These are phyloP conservation scores for Eclectus roratus DNA, from an alignment of 2,113 vertebrate genomes.

Conservation along the genomic window DNA sequence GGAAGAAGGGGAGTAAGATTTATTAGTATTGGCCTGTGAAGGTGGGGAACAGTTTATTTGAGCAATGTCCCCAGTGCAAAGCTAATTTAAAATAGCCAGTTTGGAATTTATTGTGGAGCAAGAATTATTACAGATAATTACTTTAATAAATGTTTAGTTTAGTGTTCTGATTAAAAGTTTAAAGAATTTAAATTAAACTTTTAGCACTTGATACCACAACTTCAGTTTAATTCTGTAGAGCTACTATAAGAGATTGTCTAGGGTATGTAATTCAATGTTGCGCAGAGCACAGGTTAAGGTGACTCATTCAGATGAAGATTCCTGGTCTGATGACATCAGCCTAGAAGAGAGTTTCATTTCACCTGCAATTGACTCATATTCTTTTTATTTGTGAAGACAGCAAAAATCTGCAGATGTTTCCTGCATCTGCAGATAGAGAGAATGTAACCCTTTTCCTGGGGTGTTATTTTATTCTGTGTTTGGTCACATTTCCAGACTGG, in stretches of 20 bases:
- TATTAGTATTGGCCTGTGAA: neutral
- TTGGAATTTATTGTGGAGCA: neutral
- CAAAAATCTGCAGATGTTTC: fast-evolving
- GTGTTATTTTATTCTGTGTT: neutral
- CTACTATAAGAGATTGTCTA: neutral
- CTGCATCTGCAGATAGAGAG: neutral
- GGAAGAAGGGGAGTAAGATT: neutral
- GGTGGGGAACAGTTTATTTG: neutral
- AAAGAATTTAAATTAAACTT: neutral
- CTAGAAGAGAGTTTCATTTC: neutral
- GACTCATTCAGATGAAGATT: neutral
- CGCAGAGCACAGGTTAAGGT: neutral
- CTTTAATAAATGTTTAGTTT: neutral
- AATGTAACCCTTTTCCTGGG: neutral
- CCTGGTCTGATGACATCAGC: neutral
- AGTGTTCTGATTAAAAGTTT: neutral
- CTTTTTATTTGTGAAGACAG: neutral
- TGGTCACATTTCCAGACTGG: neutral
- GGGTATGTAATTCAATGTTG: neutral
- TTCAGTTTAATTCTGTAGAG: neutral
- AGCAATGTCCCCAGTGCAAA: neutral
- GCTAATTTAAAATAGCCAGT: neutral
- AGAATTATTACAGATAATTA: neutral
- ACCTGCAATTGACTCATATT: neutral
- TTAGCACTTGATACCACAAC: neutral